phyloP scores from a whole-genome alignment of 2,888 invertebrate species.

The Molanna angustata region DNA sequence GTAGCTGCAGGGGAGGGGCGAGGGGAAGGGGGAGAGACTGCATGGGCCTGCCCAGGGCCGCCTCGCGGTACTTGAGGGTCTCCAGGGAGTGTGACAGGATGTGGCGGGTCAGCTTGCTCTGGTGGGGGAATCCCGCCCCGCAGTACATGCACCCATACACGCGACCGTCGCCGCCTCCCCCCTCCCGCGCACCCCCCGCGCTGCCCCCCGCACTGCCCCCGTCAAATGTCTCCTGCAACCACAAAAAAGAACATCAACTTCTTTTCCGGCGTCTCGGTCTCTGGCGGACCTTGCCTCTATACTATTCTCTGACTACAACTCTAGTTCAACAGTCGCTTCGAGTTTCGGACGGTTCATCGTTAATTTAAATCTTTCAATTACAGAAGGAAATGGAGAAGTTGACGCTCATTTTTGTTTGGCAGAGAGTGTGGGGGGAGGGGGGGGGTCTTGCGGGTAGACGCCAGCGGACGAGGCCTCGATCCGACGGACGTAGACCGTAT shows the following conservation, averaged over 20 bases:
- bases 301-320: slow-evolving; percentile 17
- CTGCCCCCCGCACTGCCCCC: slow-evolving; percentile 58
- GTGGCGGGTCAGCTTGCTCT: slow-evolving; percentile 87
- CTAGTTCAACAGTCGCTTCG: slow-evolving; percentile 10
- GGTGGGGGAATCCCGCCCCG: slow-evolving; percentile 84
- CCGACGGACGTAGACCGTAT: too few relatives aligned
- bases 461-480: too few relatives aligned
- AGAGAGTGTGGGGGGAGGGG: slow-evolving; percentile 51
- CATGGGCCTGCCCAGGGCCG: slow-evolving; percentile 48
- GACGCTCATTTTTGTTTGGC: slow-evolving; percentile 85
- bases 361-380: slow-evolving; percentile 26
- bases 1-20: slow-evolving; percentile 42
- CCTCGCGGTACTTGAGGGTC: slow-evolving; percentile 82
- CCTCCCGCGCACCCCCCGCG: slow-evolving; percentile 43
- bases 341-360: slow-evolving; percentile 9
- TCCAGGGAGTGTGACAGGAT: slow-evolving; percentile 86
- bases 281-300: slow-evolving; percentile 8
- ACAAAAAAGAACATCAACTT: slow-evolving; percentile 89
- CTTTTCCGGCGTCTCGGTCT: too few relatives aligned
- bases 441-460: too few relatives aligned
- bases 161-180: slow-evolving; percentile 54
- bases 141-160: slow-evolving; percentile 86
- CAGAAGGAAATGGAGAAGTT: slow-evolving; percentile 67
- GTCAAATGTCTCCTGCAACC: slow-evolving; percentile 89
- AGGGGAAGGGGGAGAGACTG: slow-evolving; percentile 49